Conservation (phyloP, 2,797 vertebrate species). For the Gymnothorax javanicus region DNA sequence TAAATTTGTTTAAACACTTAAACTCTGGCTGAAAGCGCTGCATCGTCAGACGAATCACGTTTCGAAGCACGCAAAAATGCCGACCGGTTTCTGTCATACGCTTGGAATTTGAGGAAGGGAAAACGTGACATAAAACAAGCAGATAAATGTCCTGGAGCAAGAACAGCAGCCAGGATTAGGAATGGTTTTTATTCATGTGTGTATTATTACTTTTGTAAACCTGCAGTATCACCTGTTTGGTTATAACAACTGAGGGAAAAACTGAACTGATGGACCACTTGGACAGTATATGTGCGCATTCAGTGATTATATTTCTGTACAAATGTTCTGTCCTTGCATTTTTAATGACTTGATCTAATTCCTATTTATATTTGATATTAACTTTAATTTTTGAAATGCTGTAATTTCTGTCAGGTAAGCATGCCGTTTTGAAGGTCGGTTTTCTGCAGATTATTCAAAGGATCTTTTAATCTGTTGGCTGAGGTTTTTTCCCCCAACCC, state of each 20-base stretch:
- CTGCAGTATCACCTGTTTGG: conserved; percentile 42
- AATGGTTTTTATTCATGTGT: conserved; percentile 55
- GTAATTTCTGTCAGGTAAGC: conserved; percentile 44
- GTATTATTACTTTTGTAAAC: conserved; percentile 27
- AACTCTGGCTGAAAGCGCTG: not conserved
- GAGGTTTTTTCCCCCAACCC: conserved; percentile 30
- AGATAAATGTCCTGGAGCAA: not conserved
- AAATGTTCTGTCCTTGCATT: conserved; percentile 37
- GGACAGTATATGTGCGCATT: conserved; percentile 32
- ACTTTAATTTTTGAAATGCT: conserved; percentile 4
- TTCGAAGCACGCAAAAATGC: not conserved
- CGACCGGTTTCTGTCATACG: conserved; percentile 2
- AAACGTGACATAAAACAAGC: not conserved
- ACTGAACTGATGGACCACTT: conserved; percentile 41
- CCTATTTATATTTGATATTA: conserved; percentile 35
- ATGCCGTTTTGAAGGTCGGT: conserved; percentile 45
- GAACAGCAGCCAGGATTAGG: conserved; percentile 23
- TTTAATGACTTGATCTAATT: conserved; percentile 9
- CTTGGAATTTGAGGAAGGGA: not conserved
- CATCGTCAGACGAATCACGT: not conserved
- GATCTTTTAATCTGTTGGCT: not conserved
- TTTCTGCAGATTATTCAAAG: conserved; percentile 41
- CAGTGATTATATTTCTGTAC: conserved; percentile 45
- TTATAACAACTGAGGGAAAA: conserved; percentile 53
- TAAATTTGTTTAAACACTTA: not conserved